These are phyloP conservation scores for Myrmecobius fasciatus DNA, from an alignment of 2,113 vertebrate species.

Conservation along the genomic window DNA sequence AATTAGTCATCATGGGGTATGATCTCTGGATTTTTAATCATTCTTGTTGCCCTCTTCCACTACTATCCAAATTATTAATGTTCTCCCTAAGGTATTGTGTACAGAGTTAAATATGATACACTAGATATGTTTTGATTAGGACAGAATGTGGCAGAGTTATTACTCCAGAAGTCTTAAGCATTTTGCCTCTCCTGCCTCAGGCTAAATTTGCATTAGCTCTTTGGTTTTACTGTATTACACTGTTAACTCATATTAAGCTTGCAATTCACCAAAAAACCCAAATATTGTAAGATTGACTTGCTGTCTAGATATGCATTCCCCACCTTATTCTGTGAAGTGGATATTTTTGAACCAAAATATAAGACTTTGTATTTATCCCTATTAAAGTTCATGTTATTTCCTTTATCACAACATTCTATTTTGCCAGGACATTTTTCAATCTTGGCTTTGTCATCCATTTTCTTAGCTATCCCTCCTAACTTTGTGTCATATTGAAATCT, in stretches of 20 bases:
- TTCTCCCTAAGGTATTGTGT: neutral
- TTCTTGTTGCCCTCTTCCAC: neutral
- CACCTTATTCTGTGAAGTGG: neutral
- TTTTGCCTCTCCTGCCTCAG: neutral
- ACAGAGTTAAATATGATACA: neutral
- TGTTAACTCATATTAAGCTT: neutral
- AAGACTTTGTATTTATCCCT: neutral
- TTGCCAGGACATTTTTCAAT: neutral
- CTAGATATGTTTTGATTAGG: neutral
- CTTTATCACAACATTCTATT: neutral
- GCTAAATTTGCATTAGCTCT: neutral
- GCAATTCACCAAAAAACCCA: neutral
- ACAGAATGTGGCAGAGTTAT: neutral
- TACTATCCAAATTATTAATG: neutral
- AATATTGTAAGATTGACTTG: neutral
- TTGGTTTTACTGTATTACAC: neutral
- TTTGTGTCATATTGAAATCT: neutral
- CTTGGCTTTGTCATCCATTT: neutral
- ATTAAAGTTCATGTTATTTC: neutral
- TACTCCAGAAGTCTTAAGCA: neutral
- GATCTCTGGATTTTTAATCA: neutral
- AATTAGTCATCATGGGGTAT: neutral
- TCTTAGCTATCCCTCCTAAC: neutral
- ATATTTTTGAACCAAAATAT: neutral
- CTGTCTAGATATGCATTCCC: neutral